These are phyloP conservation scores for Pocota personata DNA, from an alignment of 2,888 invertebrate genomes.

Conservation along the genomic window DNA sequence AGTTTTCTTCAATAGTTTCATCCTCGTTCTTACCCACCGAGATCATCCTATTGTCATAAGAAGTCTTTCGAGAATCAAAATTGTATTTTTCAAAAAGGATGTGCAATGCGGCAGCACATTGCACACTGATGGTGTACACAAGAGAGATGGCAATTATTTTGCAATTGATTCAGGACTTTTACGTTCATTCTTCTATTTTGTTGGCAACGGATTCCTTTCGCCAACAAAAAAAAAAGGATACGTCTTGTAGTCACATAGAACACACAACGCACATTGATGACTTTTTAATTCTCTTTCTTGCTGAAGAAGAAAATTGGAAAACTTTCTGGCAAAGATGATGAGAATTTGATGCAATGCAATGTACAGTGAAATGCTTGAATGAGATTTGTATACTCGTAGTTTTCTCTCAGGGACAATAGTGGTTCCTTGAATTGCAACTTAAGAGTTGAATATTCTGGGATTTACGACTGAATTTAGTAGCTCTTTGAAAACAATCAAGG, in stretches of 20 bases:
- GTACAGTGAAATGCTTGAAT: constrained; percentile 7
- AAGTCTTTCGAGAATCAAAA: neutral
- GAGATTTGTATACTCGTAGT: constrained; percentile 11
- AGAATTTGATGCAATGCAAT: constrained; percentile 58
- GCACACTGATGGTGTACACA: constrained; percentile 5
- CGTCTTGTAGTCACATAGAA: neutral
- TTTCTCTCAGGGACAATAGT: constrained; percentile 1
- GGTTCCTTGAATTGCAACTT: neutral
- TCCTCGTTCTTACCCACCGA: too few relatives aligned
- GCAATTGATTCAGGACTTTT: constrained; percentile 62
- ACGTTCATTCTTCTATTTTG: constrained; percentile 22
- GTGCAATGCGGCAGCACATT: constrained; percentile 56
- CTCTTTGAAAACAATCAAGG: neutral
- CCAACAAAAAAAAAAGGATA: constrained; percentile 28
- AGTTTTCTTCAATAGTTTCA: constrained; percentile 44
- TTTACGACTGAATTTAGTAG: neutral
- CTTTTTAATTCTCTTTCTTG: constrained; percentile 41
- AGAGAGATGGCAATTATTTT: constrained; percentile 58
- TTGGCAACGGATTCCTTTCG: constrained; percentile 48
- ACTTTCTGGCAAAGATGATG: constrained; percentile 49
- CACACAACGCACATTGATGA: constrained; percentile 26
- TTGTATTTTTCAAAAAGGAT: constrained; percentile 22
- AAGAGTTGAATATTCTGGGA: neutral
- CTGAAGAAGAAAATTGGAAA: constrained; percentile 41
- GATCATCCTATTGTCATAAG: too few relatives aligned